Evolutionary conservation across 2,113 vertebrate species (phyloP), one percentile per base, ranked within the genome.

Genomic region (Carassius auratus): DNA sequence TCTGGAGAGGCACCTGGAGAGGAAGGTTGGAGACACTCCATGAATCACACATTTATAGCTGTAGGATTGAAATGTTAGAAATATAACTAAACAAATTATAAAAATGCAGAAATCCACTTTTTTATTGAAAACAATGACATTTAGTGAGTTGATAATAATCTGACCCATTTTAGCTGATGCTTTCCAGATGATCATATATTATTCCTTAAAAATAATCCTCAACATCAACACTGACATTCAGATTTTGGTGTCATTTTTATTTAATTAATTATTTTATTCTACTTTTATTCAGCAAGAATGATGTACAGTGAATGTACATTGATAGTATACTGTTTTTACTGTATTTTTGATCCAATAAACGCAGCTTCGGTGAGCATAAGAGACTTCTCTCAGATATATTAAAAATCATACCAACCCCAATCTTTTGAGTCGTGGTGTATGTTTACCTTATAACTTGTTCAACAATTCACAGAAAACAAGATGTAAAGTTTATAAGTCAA

Each of bases 1-100:
- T 66, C 68, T 99, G 55, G 98, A 99, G 95, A 96, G 98, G 82
- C 98, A 99, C 86, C 92, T 99, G 88, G 98, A 99, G 91, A 95
- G 98, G 90, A 99, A 99, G 95, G 98, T 98, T 71, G 76, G 84
- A 84, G 57, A 76, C 15, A 21, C 19, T 21, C 48, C n/a, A 33
- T 26, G 33, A 61, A 55, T 76, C 48, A 76, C 38, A 45, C 38
- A 45, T 48, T 12, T 13, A 23, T 1, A 75, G 42, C 42, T 75
- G 19, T 75, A 74, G 21, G 3, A 75, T 9, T 21, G 6, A 64
- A 64, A 64, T 64, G 62, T 64, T 64, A 64, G 30, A 30, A 66
- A 66, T 30, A 30, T 30, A 66, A 66, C n/a, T 64, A 64, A 23
- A 64, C 21, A 26, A 64, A 64, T 10, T 64, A 13, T 64, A 26